Base-by-base conservation (phyloP, 1,140 invertebrate genomes). In the Leptonema lineaticorne region DNA sequence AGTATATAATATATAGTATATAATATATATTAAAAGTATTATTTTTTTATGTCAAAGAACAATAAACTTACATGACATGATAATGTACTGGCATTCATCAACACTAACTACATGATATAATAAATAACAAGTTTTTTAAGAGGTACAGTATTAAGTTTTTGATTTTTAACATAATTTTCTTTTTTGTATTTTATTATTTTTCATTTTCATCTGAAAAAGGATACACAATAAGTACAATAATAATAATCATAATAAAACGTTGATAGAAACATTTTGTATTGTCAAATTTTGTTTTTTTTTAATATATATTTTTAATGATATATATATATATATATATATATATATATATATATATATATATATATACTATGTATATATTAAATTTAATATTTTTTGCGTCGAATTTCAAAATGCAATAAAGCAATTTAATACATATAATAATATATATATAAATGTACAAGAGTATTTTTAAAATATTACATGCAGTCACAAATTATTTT, bases 21-120 rank as follows among this genome's bases (percentile, higher is more conserved):
- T n/a, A n/a, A n/a, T n/a, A n/a, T n/a, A n/a, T n/a, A n/a, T n/a
- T n/a, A n/a, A n/a, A n/a, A n/a, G n/a, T n/a, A n/a, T n/a, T 37
- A 37, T 37, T 8, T 37, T 8, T 37, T 37, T 37, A 37, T 14
- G n/a, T 37, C 30, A 37, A 37, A 8, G 7, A 37, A 37, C 30
- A 37, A 26, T 53, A 18, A 28, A 37, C 67, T 65, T 63, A 68
- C 71, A 69, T 62, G 63, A 72, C 70, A 72, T 72, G 67, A 72
- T 63, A 69, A 67, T 67, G 64, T 59, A 69, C 71, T 69, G 68
- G 71, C 71, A 72, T 57, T 71, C 58, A 70, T 71, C 62, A 73
- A 73, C 71, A 69, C 68, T 73, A 73, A 69, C 67, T 69, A 69
- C 65, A 64, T 65, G 66, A n/a, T n/a, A n/a, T n/a, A n/a, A n/a